Evolutionary conservation across 2,888 invertebrate species (phyloP), one percentile per base, ranked within the genome.

Genomic region (Erebia palarica): DNA sequence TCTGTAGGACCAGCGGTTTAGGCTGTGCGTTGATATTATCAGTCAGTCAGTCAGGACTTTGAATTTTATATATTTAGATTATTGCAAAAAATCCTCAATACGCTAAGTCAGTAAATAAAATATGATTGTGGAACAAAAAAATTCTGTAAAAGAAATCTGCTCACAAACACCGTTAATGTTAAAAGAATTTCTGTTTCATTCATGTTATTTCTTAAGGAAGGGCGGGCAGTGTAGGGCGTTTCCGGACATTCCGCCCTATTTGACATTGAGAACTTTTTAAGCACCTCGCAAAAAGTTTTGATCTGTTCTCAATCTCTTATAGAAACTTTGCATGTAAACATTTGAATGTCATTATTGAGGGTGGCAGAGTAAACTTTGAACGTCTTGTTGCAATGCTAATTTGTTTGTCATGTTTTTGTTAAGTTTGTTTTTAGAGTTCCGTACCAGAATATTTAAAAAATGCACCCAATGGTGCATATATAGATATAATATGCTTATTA

Each of bases 221-320:
- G 90, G 87, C 86, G 86, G 86, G 84, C 82, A 80, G 76, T 76
- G 79, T 78, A 83, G 87, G 86, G 86, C 86, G 89, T 86, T 86
- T 86, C 84, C 86, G 87, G 88, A 86, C 86, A 80, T 82, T 86
- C 87, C 89, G 88, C 91, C 91, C 90, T 89, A 86, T 86, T 90
- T 90, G 88, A 88, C 89, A 90, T 89, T 90, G 88, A 85, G 77
- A 81, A 87, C 83, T 89, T 89, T 87, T 88, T 85, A 85, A 86
- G 84, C 79, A 81, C 81, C 77, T 79, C 77, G 82, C 86, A 90
- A 92, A 92, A 92, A 91, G 87, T 91, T 92, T 83, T 70, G 70
- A 83, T 81, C 81, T 84, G 84, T 85, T 87, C 78, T 79, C 88
- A 86, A 88, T 89, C 90, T 47, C 67, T 59, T 47, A 49, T 8